phyloP scores from a whole-genome alignment of 2,113 vertebrate genomes.

The Aspiorhynchus laticeps region DNA sequence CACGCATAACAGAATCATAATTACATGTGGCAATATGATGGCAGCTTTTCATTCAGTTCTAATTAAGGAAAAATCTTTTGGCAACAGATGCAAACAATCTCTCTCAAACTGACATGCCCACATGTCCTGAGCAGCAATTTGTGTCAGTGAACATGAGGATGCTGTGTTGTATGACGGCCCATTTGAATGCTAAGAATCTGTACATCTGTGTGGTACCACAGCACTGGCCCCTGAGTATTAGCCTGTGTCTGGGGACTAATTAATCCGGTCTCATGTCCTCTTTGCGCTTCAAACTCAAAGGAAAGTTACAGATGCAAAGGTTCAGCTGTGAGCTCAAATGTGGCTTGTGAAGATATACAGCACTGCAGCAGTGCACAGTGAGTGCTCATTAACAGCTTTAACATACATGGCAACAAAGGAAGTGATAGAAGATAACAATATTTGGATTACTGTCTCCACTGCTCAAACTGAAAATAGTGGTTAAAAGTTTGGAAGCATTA shows the following conservation, averaged over 20 bases:
- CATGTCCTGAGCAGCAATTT: slow-evolving; percentile 42
- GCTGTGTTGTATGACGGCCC: slow-evolving; percentile 63
- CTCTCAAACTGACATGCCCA: slow-evolving; percentile 55
- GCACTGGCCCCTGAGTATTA: slow-evolving; percentile 37
- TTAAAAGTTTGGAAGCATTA: background rate
- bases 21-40: slow-evolving; percentile 64
- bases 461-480: background rate
- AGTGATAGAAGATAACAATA: slow-evolving; percentile 11
- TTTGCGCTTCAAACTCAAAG: slow-evolving; percentile 51
- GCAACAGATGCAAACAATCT: slow-evolving; percentile 59
- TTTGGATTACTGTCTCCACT: slow-evolving; percentile 31
- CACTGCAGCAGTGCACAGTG: slow-evolving; percentile 17
- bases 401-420: slow-evolving; percentile 34
- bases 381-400: slow-evolving; percentile 46
- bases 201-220: slow-evolving; percentile 51
- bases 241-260: slow-evolving; percentile 65
- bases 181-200: slow-evolving; percentile 55
- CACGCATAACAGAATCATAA: slow-evolving; percentile 56
- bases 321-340: slow-evolving; percentile 27
- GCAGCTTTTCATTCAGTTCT: slow-evolving; percentile 60
- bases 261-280: slow-evolving; percentile 59
- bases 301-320: slow-evolving; percentile 31
- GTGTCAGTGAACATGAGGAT: slow-evolving; percentile 45
- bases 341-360: slow-evolving; percentile 29
- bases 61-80: slow-evolving; percentile 70